A percentile compares a stretch with the other conserved stretches of the same genome.
phyloP scores from a whole-genome alignment of 2,797 vertebrate species.

The Halcyon chelicuti region DNA sequence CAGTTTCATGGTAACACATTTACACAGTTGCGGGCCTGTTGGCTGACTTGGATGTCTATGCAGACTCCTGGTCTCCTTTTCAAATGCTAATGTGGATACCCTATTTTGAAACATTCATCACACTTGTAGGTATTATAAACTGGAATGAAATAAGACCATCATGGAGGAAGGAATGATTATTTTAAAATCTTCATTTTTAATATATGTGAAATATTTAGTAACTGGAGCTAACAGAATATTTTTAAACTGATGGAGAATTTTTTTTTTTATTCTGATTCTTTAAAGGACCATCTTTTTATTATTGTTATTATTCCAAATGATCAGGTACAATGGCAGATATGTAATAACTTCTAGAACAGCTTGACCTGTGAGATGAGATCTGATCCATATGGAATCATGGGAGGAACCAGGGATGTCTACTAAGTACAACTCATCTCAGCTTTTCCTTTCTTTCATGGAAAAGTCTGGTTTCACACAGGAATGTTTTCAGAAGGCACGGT shows the following conservation, averaged over 20 bases:
- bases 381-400: not conserved
- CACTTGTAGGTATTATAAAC: not conserved
- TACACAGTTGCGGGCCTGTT: not conserved
- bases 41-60: not conserved
- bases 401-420: not conserved
- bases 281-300: not conserved
- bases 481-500: not conserved
- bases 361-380: not conserved
- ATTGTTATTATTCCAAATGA: not conserved
- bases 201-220: not conserved
- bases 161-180: not conserved
- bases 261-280: conserved; percentile 23
- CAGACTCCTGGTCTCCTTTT: not conserved
- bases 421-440: not conserved
- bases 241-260: not conserved
- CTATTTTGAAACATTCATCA: not conserved
- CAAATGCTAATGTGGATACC: not conserved
- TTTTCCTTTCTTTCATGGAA: not conserved
- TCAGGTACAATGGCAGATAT: not conserved
- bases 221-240: not conserved
- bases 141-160: not conserved
- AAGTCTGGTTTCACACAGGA: not conserved
- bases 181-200: not conserved
- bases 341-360: not conserved
- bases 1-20: not conserved